Conservation (phyloP, 2,888 invertebrate genomes). For the Tyria jacobaeae region DNA sequence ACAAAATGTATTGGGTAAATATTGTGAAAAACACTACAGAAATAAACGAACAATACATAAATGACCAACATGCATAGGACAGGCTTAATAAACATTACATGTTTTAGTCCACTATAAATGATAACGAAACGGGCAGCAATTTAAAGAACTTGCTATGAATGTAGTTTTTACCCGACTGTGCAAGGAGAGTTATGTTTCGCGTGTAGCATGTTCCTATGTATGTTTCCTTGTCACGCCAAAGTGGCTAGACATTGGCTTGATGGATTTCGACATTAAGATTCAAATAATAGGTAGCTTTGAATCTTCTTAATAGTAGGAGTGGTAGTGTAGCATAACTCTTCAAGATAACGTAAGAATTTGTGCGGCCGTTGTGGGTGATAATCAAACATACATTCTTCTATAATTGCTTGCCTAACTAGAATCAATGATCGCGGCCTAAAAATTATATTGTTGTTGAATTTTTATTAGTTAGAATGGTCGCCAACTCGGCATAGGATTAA, state of each 20-base stretch:
- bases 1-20: constrained; percentile 4
- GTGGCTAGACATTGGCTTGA: too few species aligned
- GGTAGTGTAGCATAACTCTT: too few species aligned
- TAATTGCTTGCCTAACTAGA: constrained; percentile 32
- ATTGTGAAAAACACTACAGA: background rate
- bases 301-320: too few species aligned
- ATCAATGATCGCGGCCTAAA: constrained; percentile 37
- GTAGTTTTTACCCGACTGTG: too few species aligned
- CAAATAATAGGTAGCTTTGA: too few species aligned
- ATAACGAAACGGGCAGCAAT: constrained; percentile 25
- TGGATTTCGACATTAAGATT: too few species aligned
- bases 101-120: constrained; percentile 26
- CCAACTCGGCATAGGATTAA: too few species aligned
- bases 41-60: background rate
- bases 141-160: too few species aligned
- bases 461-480: too few species aligned
- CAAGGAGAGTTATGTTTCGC: too few species aligned
- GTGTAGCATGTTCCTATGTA: too few species aligned
- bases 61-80: background rate
- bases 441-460: background rate
- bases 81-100: constrained; percentile 16
- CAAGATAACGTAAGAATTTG: constrained; percentile 44
- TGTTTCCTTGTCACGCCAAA: too few species aligned
- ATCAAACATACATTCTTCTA: constrained; percentile 39
- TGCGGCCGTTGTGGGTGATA: constrained; percentile 20